Evolutionary conservation across 2,113 vertebrate species (phyloP), one percentile per base, ranked within the genome.

Genomic region (Otocyon megalotis): DNA sequence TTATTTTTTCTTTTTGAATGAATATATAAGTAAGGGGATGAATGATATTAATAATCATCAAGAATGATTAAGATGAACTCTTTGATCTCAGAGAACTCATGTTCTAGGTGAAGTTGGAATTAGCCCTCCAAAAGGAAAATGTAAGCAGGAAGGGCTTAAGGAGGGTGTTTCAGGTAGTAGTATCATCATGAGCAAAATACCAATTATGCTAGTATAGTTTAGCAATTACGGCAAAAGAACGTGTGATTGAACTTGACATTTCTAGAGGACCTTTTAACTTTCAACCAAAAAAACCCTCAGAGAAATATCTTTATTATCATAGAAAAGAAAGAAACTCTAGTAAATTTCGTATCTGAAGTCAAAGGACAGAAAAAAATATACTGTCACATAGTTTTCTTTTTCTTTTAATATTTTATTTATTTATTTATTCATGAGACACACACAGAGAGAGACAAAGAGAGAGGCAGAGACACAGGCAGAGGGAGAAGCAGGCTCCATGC

Each of bases 301-400:
- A 58, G 56, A 94, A 96, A 35, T 26, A 91, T 30, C 71, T 79
- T 90, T 94, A 82, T 90, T 69, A 54, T 14, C 15, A 76, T 1
- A 94, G 35, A 26, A 71, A 81, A 71, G 72, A 95, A 93, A 90
- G 26, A 86, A 94, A 82, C 12, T 88, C 48, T 28, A 74, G 15
- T 95, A 14, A 62, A 65, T 37, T 97, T 97, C 54, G n/a, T 69
- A 82, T 72, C 16, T 84, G 37, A 96, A 65, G 60, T 91, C 69
- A 81, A 69, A 87, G 43, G 19, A 88, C 8, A 53, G 72, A 74
- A 93, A 83, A 37, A 30, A 82, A 5, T 37, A 69, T 16, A 43
- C 7, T 43, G 37, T 86, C 35, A 72, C 5, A 69, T 10, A 81
- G 32, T 74, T n/a, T 92, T 88, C 53, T 79, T 43, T 43, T 7